Percentiles rank a stretch among this genome's conserved stretches.
Evolutionary conservation across 1,140 invertebrate species (phyloP).

Genomic region (Achatina immaculata): DNA sequence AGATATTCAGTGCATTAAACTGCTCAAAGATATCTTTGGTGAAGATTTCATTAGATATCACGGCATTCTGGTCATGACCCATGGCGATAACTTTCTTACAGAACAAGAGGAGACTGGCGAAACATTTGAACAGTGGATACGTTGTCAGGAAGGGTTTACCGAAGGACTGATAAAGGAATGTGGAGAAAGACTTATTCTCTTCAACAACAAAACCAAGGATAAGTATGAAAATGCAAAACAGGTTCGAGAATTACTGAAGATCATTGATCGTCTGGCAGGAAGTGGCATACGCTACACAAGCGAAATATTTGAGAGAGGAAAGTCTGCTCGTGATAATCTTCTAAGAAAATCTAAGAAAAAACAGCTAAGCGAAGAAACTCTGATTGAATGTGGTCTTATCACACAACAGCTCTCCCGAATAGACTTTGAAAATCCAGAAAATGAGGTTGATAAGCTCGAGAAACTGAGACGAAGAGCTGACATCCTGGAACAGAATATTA

Average conservation of each 20-base stretch:
- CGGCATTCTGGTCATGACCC: constrained; percentile 1
- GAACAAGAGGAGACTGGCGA: not conserved
- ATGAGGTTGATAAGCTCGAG: not conserved
- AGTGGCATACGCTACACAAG: not conserved
- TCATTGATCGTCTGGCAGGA: not conserved
- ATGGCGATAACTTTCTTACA: not conserved
- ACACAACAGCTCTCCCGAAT: not conserved
- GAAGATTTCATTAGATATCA: not conserved
- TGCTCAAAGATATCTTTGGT: constrained; percentile 20
- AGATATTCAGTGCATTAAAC: not conserved
- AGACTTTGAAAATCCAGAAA: not conserved
- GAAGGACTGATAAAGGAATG: constrained; percentile 9
- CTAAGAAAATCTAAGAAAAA: not conserved
- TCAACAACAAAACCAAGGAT: constrained; percentile 11
- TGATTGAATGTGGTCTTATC: not conserved
- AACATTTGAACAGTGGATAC: constrained; percentile 11
- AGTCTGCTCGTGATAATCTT: not conserved
- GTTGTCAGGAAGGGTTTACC: not conserved
- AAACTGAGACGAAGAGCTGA: not conserved
- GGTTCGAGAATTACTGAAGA: not conserved
- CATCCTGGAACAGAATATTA: not conserved
- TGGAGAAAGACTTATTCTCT: constrained; percentile 9
- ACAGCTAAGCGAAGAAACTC: not conserved
- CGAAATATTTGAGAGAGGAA: not conserved
- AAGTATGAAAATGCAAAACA: not conserved